These are phyloP conservation scores for Megalopta genalis DNA, from an alignment of 1,140 invertebrate species.

Conservation along the genomic window DNA sequence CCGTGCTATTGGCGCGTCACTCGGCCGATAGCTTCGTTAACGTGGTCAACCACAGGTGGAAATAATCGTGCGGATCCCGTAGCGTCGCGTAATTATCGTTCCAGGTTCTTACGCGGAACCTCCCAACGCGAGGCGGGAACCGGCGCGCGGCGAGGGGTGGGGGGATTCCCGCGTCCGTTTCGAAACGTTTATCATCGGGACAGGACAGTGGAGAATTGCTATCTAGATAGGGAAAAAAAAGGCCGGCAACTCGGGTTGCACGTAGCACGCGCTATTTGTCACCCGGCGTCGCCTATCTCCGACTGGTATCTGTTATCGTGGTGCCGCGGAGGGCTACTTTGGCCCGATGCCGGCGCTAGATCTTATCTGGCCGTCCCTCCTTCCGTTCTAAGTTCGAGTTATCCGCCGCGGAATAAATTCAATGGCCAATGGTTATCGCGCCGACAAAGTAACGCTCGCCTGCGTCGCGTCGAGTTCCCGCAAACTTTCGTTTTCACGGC, in stretches of 20 bases:
- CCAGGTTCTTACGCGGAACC: conserved; percentile 12
- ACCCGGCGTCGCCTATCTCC: conserved; percentile 58
- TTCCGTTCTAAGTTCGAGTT: conserved; percentile 61
- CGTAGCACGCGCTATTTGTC: conserved; percentile 64
- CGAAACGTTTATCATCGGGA: conserved; percentile 62
- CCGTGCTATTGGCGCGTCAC: neutral
- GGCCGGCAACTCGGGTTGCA: conserved; percentile 52
- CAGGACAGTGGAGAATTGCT: conserved; percentile 64
- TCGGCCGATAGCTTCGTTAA: conserved; percentile 6
- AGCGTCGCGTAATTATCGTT: conserved; percentile 19
- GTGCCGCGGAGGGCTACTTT: conserved; percentile 52
- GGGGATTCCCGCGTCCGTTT: conserved; percentile 2
- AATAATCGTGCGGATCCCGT: neutral
- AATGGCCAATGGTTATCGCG: conserved; percentile 65
- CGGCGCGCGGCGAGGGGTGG: no score
- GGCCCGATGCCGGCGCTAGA: conserved; percentile 53
- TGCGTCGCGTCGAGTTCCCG: neutral
- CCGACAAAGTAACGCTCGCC: conserved; percentile 57
- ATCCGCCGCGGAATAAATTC: conserved; percentile 63
- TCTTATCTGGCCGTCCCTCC: conserved; percentile 54
- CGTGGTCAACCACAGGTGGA: neutral
- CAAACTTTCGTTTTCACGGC: neutral
- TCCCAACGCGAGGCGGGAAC: conserved; percentile 22
- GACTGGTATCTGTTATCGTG: conserved; percentile 60
- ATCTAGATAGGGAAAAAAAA: conserved; percentile 54